Percentiles rank a stretch among this genome's conserved stretches.
Conservation (phyloP, 1,140 invertebrate species). For the Musca domestica region DNA sequence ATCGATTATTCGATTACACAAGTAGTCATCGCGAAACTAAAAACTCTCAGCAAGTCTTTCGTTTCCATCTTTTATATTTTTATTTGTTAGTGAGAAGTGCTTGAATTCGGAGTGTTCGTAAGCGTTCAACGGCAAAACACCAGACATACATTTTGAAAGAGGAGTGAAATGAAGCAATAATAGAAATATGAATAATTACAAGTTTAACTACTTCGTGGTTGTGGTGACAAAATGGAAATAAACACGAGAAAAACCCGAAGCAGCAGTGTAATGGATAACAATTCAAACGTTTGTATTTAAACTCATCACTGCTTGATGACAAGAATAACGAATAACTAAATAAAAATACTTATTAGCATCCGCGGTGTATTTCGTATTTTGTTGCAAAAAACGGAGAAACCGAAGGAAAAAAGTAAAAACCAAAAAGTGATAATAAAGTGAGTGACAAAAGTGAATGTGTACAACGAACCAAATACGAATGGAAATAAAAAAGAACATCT, state of each 20-base stretch:
- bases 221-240: not conserved
- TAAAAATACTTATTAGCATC: not conserved
- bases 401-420: not conserved
- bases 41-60: conserved; percentile 5
- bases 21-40: no score
- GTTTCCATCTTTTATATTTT: no score
- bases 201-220: not conserved
- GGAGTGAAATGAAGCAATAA: not conserved
- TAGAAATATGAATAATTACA: conserved; percentile 9
- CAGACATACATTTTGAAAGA: not conserved
- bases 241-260: not conserved
- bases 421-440: not conserved
- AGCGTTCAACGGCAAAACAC: not conserved
- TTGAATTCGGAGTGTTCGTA: not conserved
- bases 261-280: not conserved
- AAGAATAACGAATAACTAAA: no score
- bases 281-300: conserved; percentile 1
- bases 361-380: no score
- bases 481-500: no score
- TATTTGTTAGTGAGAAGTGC: conserved; percentile 14
- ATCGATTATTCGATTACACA: no score
- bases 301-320: no score
- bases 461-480: not conserved
- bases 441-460: not conserved
- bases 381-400: not conserved